These are phyloP conservation scores for Brienomyrus longianalis DNA, from an alignment of 2,113 vertebrate genomes.

Conservation along the genomic window DNA sequence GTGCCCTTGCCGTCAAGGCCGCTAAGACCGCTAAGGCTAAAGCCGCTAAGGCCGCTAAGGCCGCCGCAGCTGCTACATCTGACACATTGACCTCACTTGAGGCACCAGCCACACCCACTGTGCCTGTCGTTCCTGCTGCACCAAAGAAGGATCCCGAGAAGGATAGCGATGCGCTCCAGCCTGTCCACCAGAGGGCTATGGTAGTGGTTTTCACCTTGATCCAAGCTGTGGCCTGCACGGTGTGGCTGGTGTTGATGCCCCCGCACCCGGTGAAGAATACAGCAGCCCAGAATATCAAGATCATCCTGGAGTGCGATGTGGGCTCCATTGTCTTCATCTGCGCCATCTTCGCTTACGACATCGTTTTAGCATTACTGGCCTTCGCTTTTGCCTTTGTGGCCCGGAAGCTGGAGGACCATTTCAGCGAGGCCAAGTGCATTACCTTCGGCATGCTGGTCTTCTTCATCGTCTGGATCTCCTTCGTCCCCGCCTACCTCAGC, in stretches of 20 bases:
- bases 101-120: conserved; percentile 20
- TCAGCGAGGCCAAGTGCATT: conserved; percentile 72
- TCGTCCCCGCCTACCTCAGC: conserved; percentile 78
- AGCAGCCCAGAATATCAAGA: conserved; percentile 69
- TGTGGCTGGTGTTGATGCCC: conserved; percentile 65
- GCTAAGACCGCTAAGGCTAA: conserved; percentile 37
- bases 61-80: conserved; percentile 46
- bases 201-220: conserved; percentile 45
- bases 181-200: conserved; percentile 58
- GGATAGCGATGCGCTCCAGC: conserved; percentile 43
- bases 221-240: conserved; percentile 56
- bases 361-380: conserved; percentile 65
- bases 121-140: background rate
- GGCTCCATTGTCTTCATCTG: conserved; percentile 73
- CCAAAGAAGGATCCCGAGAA: conserved; percentile 25
- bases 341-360: conserved; percentile 66
- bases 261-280: conserved; percentile 68
- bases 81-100: conserved; percentile 35
- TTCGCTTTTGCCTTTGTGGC: conserved; percentile 69
- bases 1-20: conserved; percentile 61
- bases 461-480: conserved; percentile 81
- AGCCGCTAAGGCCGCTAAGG: conserved; percentile 48
- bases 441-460: conserved; percentile 78
- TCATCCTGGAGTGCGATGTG: conserved; percentile 72
- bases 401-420: conserved; percentile 69